Base-by-base conservation (phyloP, 2,113 vertebrate species). In the Paedocypris sp. region DNA sequence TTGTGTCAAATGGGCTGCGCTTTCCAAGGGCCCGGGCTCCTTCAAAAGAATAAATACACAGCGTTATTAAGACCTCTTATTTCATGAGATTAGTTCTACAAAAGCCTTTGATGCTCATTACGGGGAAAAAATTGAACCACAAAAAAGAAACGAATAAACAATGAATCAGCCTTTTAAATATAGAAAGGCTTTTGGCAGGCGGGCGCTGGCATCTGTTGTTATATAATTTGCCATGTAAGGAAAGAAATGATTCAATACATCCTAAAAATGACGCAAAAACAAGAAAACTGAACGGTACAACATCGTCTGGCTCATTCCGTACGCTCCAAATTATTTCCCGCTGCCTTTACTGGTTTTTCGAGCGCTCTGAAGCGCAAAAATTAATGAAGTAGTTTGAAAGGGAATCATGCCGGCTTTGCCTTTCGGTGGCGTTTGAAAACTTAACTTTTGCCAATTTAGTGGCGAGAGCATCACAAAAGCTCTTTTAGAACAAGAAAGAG, bases 361-460 rank as follows among this genome's bases (percentile, higher is more conserved):
- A 33, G 22, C 18, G 33, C 33, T 51, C 11, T 33, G 48, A 51
- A 33, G 48, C 16, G 19, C 33, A 20, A 33, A 26, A 20, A 50
- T 18, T 42, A 42, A 56, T 42, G 13, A 15, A 54, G 26, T 29
- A 7, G 2, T 39, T 39, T 54, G 1, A 2, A 18, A 6, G 22
- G 23, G 13, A 39, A 18, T 41, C 22, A 28, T 23, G 16, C 9
- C 23, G 26, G 5, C 4, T 6, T 26, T 15, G 23, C 35, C 51
- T 25, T 54, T 5, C 4, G 33, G 9, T 57, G 36, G 23, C 52
- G 31, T 39, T 54, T 39, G 19, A 39, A 54, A 39, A 51, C 48
- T 32, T n/a, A 51, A 32, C 29, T 26, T 28, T 54, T 18, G 33
- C 35, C 51, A 39, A 32, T 32, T 57, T 57, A 57, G 16, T n/a